Percentiles rank a stretch among this genome's conserved stretches.
phyloP scores from a whole-genome alignment of 2,113 vertebrate genomes.

The Etheostoma cragini region DNA sequence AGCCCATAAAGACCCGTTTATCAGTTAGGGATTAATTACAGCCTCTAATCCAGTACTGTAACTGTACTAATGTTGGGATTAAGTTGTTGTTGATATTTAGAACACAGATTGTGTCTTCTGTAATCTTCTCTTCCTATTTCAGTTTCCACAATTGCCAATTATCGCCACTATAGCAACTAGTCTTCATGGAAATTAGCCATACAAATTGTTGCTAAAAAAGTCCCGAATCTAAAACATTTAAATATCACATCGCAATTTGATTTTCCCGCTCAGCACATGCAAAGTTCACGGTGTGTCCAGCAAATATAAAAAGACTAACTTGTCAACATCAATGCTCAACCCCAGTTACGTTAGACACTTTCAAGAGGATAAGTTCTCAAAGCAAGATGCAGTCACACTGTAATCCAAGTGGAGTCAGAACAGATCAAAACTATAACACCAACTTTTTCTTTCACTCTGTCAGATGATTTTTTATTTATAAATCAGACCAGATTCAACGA shows the following conservation, averaged over 20 bases:
- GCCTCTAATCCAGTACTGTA: not conserved
- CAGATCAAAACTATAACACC: no score
- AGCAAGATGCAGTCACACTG: not conserved
- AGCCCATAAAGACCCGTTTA: no score
- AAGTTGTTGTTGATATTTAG: not conserved
- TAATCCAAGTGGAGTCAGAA: not conserved
- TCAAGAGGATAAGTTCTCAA: slow-evolving; percentile 28
- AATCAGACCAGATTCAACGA: not conserved
- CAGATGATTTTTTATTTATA: not conserved
- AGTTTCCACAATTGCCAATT: not conserved
- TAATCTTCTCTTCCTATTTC: not conserved
- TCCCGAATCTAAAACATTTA: not conserved
- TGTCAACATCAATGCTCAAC: not conserved
- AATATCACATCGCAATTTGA: not conserved
- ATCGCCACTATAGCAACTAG: not conserved
- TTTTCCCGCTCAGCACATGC: not conserved
- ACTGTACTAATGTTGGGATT: not conserved
- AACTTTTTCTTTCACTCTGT: not conserved
- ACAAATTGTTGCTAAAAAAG: slow-evolving; percentile 1
- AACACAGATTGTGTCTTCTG: not conserved
- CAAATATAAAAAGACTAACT: slow-evolving; percentile 16
- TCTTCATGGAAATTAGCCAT: not conserved
- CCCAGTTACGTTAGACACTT: not conserved
- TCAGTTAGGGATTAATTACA: not conserved
- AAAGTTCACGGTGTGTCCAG: slow-evolving; percentile 17